Evolutionary conservation across 2,888 invertebrate species (phyloP).

Genomic region (Oscheius sp.): DNA sequence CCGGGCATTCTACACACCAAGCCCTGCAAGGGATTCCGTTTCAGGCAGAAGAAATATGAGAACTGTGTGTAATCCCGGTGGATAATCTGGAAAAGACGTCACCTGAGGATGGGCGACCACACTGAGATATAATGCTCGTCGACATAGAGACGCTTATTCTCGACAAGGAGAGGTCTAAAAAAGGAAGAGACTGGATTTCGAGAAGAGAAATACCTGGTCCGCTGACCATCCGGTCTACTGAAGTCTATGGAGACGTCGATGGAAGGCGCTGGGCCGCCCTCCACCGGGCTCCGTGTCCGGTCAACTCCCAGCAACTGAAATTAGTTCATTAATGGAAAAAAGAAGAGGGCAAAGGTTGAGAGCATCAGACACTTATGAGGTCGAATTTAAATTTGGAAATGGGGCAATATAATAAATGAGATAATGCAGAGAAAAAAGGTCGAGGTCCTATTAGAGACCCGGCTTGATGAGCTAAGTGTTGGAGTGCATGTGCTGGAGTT

Average conservation of each 20-base stretch:
- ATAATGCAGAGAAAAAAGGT: background rate
- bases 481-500: conserved; percentile 38
- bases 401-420: background rate
- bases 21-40: conserved; percentile 54
- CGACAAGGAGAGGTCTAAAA: conserved; percentile 68
- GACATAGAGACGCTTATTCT: conserved; percentile 70
- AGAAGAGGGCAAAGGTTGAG: background rate
- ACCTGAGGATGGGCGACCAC: conserved; percentile 68
- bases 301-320: conserved; percentile 37
- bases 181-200: background rate
- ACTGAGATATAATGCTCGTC: conserved; percentile 71
- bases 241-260: conserved; percentile 67
- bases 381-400: background rate
- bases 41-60: conserved; percentile 15
- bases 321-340: background rate
- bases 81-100: conserved; percentile 8
- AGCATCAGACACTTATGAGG: conserved; percentile 6
- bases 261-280: conserved; percentile 46
- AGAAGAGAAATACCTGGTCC: conserved; percentile 35
- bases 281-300: conserved; percentile 37
- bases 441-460: conserved; percentile 10
- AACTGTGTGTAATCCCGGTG: background rate
- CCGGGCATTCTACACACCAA: conserved; percentile 73
- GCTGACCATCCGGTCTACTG: conserved; percentile 69
- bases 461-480: conserved; percentile 35